These are phyloP conservation scores for Ditula angustiorana DNA, from an alignment of 2,888 invertebrate genomes.

Conservation along the genomic window DNA sequence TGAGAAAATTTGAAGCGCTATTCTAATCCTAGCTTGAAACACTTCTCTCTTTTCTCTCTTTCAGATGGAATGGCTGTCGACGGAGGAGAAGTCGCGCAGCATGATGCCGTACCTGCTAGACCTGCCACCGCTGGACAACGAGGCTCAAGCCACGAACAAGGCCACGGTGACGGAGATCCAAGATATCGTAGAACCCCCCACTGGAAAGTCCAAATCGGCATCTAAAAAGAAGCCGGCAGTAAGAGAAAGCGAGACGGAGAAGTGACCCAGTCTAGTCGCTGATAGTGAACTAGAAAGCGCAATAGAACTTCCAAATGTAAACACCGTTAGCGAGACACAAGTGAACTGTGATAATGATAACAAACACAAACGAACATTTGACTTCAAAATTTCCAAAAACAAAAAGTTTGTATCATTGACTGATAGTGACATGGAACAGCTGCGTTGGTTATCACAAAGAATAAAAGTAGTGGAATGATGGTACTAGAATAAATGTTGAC, in stretches of 20 bases:
- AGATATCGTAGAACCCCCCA: conserved; percentile 44
- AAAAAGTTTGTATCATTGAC: conserved; percentile 58
- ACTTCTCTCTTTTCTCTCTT: too few species aligned
- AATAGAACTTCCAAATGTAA: conserved; percentile 47
- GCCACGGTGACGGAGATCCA: conserved; percentile 48
- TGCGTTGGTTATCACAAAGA: conserved; percentile 57
- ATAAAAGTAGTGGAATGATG: conserved; percentile 43
- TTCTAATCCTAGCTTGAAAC: too few species aligned
- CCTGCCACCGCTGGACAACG: conserved; percentile 67
- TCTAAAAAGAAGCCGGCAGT: conserved; percentile 48
- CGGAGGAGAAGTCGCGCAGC: conserved; percentile 76
- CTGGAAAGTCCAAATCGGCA: conserved; percentile 43
- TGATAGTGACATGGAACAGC: conserved; percentile 59
- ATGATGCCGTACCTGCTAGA: conserved; percentile 80
- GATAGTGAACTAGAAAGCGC: conserved; percentile 45
- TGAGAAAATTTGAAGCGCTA: too few species aligned
- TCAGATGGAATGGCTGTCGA: conserved; percentile 81
- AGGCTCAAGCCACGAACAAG: conserved; percentile 43
- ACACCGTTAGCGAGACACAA: conserved; percentile 50
- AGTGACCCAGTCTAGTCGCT: conserved; percentile 64
- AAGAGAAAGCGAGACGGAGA: conserved; percentile 63
- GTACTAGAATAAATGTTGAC: conserved; percentile 29
- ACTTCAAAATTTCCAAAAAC: conserved; percentile 57
- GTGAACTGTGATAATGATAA: conserved; percentile 68
- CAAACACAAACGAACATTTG: conserved; percentile 56